A percentile compares a stretch with the other conserved stretches of the same genome.
These are phyloP conservation scores for Ciconia boyciana DNA, from an alignment of 2,113 vertebrate species.

Conservation along the genomic window DNA sequence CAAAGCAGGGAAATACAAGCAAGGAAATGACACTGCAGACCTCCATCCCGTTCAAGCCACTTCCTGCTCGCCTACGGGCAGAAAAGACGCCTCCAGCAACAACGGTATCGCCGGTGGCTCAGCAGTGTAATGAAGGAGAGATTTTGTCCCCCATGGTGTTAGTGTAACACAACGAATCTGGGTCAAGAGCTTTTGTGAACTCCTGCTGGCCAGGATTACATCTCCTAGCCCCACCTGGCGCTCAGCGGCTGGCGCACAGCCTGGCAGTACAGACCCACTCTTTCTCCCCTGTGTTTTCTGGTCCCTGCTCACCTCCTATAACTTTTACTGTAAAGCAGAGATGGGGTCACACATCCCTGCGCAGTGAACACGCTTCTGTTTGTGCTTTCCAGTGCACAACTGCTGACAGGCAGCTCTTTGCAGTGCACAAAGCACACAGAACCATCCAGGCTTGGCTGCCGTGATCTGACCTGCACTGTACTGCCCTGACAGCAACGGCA, in stretches of 20 bases:
- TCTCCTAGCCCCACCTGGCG: not conserved
- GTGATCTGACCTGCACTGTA: conserved; percentile 9
- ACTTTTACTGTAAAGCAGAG: not conserved
- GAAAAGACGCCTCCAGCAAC: not conserved
- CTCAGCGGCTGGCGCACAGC: fast-evolving
- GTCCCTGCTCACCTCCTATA: not conserved
- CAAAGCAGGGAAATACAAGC: not conserved
- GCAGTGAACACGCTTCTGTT: not conserved
- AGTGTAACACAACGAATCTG: not conserved
- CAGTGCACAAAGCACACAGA: conserved; percentile 52
- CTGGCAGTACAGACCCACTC: not conserved
- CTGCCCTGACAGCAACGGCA: not conserved
- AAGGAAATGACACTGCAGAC: not conserved
- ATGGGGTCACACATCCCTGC: not conserved
- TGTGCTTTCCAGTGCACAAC: conserved; percentile 22
- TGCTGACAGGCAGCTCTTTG: conserved; percentile 59
- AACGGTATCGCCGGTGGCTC: fast-evolving
- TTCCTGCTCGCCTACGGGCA: fast-evolving
- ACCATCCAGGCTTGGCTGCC: conserved; percentile 58
- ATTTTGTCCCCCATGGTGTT: not conserved
- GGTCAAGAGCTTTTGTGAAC: not conserved
- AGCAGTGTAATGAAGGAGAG: not conserved
- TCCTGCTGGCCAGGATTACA: not conserved
- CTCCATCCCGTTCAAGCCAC: not conserved
- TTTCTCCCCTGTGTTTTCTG: not conserved